Percentiles rank a stretch among this genome's conserved stretches.
Conservation (phyloP, 1,140 invertebrate species). For the Phocides pigmalion region DNA sequence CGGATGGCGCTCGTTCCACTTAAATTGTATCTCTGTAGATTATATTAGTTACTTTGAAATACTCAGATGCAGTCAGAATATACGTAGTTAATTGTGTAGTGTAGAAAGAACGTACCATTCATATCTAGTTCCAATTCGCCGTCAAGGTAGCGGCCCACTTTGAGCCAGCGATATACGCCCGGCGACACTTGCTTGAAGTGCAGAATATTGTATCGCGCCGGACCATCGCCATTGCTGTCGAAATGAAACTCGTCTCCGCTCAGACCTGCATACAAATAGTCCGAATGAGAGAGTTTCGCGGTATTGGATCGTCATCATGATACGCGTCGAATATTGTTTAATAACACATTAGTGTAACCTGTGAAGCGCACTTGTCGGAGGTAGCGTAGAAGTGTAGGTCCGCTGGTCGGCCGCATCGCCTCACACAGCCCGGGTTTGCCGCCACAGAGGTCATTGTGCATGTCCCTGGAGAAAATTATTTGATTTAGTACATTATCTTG, state of each 20-base stretch:
- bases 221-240: conserved; percentile 94
- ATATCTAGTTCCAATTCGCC: conserved; percentile 91
- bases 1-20: conserved; percentile 88
- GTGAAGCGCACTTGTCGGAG: conserved; percentile 88
- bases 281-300: not conserved
- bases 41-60: not conserved
- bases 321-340: conserved; percentile 2
- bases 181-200: conserved; percentile 94
- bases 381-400: conserved; percentile 92
- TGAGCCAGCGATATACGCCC: conserved; percentile 92
- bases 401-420: conserved; percentile 94
- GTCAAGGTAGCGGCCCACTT: conserved; percentile 92
- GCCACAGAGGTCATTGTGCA: conserved; percentile 92
- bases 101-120: conserved; percentile 83
- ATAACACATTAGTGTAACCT: conserved; percentile 45
- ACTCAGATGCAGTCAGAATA: not conserved
- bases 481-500: not conserved
- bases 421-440: conserved; percentile 90
- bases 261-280: conserved; percentile 86
- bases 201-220: conserved; percentile 96
- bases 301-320: not conserved
- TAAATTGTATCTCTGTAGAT: conserved; percentile 91
- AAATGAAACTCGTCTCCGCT: conserved; percentile 96
- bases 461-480: conserved; percentile 85
- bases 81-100: not conserved